Conservation (phyloP, 2,888 invertebrate genomes). For the Petrophora chlorosata region DNA sequence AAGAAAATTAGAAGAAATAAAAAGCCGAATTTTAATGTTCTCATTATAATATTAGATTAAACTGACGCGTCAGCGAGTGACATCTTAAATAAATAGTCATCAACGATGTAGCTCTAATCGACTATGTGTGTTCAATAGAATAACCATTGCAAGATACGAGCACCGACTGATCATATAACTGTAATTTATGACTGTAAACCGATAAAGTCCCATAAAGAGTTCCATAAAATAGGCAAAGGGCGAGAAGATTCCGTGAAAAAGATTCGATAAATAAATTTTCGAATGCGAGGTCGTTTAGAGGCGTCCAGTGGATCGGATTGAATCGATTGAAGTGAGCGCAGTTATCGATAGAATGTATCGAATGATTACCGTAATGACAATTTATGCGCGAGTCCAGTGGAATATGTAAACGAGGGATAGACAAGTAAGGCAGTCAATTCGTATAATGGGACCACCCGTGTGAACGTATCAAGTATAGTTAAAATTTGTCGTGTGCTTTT, state of each 20-base stretch:
- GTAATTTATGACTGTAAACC: conserved; percentile 66
- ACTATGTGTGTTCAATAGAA: conserved; percentile 49
- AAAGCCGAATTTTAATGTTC: conserved; percentile 34
- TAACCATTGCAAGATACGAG: conserved; percentile 44
- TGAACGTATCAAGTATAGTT: conserved; percentile 43
- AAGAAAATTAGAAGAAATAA: conserved; percentile 37
- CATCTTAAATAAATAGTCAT: conserved; percentile 44
- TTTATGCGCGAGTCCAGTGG: conserved; percentile 71
- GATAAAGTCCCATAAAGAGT: conserved; percentile 65
- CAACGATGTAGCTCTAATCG: conserved; percentile 50
- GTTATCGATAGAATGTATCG: conserved; percentile 70
- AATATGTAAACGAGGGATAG: conserved; percentile 73
- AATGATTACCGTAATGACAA: conserved; percentile 79
- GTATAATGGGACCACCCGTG: conserved; percentile 73
- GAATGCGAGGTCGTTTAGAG: conserved; percentile 50
- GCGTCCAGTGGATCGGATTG: conserved; percentile 50
- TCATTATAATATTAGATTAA: conserved; percentile 52
- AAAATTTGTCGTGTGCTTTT: conserved; percentile 43
- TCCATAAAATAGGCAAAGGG: conserved; percentile 61
- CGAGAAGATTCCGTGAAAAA: conserved; percentile 21
- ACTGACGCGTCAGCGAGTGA: conserved; percentile 37
- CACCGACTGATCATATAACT: conserved; percentile 48
- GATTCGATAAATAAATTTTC: conserved; percentile 45
- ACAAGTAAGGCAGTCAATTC: conserved; percentile 61
- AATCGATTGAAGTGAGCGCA: conserved; percentile 63